A percentile compares a stretch with the other conserved stretches of the same genome.
Evolutionary conservation across 2,888 invertebrate species (phyloP).

Genomic region (Cephus pulcher): DNA sequence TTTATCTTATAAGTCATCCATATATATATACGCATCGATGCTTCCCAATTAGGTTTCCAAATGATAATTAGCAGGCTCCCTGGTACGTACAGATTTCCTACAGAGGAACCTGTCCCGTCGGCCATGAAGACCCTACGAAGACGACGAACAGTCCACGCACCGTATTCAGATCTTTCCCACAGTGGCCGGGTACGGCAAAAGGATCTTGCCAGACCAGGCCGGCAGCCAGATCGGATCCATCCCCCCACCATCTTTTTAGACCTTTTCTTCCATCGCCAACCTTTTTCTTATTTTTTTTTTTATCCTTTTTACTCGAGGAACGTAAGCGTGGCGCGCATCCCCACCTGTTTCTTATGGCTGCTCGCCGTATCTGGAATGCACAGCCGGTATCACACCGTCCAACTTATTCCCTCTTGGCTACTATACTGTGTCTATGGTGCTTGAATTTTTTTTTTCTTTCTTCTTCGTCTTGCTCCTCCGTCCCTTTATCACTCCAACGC

Average conservation of each 20-base stretch:
- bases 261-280: constrained; percentile 14
- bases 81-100: constrained; percentile 15
- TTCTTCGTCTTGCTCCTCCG: background rate
- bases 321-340: constrained; percentile 44
- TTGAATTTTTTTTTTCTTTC: constrained; percentile 21
- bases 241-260: constrained; percentile 19
- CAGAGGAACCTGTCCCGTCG: constrained; percentile 23
- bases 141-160: constrained; percentile 6
- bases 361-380: constrained; percentile 42
- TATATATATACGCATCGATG: background rate
- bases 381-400: constrained; percentile 31
- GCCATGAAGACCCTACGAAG: background rate
- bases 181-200: constrained; percentile 57
- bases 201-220: constrained; percentile 30
- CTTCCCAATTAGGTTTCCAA: constrained; percentile 39
- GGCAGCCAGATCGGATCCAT: background rate
- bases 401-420: constrained; percentile 18
- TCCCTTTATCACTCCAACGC: constrained; percentile 8
- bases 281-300: constrained; percentile 29
- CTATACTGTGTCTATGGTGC: constrained; percentile 19
- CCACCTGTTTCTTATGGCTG: constrained; percentile 21
- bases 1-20: background rate
- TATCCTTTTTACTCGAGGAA: constrained; percentile 15
- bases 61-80: constrained; percentile 30
- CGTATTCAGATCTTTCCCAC: constrained; percentile 49